A percentile compares a stretch with the other conserved stretches of the same genome.
phyloP scores from a whole-genome alignment of 2,113 vertebrate genomes.

The Vimba vimba region DNA sequence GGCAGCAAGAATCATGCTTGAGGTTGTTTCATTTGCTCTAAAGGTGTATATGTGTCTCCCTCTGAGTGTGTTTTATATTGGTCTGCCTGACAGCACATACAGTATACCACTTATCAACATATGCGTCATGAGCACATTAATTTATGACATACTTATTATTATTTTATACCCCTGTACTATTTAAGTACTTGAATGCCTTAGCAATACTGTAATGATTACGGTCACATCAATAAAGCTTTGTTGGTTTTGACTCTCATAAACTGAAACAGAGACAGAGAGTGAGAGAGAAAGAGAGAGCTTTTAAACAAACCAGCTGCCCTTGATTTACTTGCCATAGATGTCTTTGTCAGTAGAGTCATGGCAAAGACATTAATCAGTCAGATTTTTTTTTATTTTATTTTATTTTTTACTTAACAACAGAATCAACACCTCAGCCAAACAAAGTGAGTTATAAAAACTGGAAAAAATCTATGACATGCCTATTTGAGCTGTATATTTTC shows the following conservation, averaged over 20 bases:
- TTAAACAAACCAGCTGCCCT: constrained; percentile 4
- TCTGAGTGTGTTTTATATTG: constrained; percentile 2
- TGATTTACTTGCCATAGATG: background rate
- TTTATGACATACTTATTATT: background rate
- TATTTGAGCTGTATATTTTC: background rate
- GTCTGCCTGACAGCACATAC: background rate
- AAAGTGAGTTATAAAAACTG: background rate
- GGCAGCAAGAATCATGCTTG: constrained; percentile 11
- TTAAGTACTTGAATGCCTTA: constrained; percentile 4
- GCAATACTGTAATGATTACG: constrained; percentile 8
- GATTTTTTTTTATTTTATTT: too few relatives aligned
- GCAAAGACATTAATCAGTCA: background rate
- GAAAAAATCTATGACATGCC: background rate
- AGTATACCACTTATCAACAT: background rate
- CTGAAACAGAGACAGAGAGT: background rate
- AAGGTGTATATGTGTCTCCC: constrained; percentile 1
- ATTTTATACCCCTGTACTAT: background rate
- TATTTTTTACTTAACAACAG: background rate
- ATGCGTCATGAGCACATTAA: constrained; percentile 21
- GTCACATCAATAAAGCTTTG: background rate
- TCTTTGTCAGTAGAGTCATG: background rate
- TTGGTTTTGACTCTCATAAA: constrained; percentile 20
- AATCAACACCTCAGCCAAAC: background rate
- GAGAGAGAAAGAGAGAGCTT: background rate
- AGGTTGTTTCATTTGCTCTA: constrained; percentile 10